phyloP scores from a whole-genome alignment of 2,113 vertebrate species.

The Phrynosoma platyrhinos region DNA sequence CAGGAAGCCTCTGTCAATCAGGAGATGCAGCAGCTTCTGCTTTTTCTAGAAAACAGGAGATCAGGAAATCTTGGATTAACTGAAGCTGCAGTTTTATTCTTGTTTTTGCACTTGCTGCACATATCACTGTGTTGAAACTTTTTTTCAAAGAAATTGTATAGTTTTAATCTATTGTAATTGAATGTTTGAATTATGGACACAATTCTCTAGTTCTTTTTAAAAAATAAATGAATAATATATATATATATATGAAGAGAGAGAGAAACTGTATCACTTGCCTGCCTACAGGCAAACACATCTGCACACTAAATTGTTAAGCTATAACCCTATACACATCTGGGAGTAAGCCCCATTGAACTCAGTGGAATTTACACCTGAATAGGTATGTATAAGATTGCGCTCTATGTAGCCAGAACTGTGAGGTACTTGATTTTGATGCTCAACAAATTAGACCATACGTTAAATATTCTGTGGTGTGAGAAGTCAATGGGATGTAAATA shows the following conservation, averaged over 20 bases:
- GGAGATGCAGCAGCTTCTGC: slow-evolving; percentile 71
- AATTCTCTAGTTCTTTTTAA: slow-evolving; percentile 79
- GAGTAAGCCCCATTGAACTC: not conserved
- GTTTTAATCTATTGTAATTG: slow-evolving; percentile 73
- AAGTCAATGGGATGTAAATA: slow-evolving; percentile 68
- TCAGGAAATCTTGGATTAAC: slow-evolving; percentile 78
- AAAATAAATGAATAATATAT: slow-evolving; percentile 77
- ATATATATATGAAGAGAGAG: slow-evolving; percentile 46
- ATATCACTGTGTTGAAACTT: slow-evolving; percentile 70
- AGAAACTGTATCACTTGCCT: slow-evolving; percentile 75
- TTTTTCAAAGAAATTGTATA: slow-evolving; percentile 76
- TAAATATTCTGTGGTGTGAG: slow-evolving; percentile 82
- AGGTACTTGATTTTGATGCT: slow-evolving; percentile 81
- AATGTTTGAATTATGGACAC: slow-evolving; percentile 76
- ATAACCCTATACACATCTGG: not conserved
- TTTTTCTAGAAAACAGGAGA: slow-evolving; percentile 78
- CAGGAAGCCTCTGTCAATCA: slow-evolving; percentile 60
- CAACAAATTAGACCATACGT: slow-evolving; percentile 66
- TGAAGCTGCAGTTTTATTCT: slow-evolving; percentile 73
- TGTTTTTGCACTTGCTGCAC: slow-evolving; percentile 82
- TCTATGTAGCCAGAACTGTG: slow-evolving; percentile 73
- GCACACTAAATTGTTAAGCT: slow-evolving; percentile 74
- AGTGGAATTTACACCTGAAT: slow-evolving; percentile 3
- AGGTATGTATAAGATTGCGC: not conserved
- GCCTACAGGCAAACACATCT: slow-evolving; percentile 69